Percentiles rank a stretch among this genome's conserved stretches.
phyloP scores from a whole-genome alignment of 2,797 vertebrate genomes.

The Peromyscus attwateri region DNA sequence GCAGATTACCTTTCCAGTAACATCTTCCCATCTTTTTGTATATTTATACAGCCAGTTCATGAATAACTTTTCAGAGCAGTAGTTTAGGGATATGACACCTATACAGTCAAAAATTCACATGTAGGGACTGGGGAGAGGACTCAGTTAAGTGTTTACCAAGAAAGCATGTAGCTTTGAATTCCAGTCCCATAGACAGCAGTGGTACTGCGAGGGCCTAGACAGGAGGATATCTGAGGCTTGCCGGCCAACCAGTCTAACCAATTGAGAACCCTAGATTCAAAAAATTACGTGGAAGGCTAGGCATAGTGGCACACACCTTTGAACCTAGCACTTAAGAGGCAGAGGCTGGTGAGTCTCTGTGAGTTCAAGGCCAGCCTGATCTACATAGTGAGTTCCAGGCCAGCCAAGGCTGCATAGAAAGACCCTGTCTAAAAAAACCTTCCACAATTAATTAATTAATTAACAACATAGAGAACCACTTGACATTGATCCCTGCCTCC shows the following conservation, averaged over 20 bases:
- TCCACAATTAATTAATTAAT: not conserved
- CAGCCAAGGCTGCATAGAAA: not conserved
- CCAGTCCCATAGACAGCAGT: not conserved
- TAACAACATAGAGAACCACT: not conserved
- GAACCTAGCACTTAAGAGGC: not conserved
- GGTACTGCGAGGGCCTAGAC: not conserved
- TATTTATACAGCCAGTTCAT: not conserved
- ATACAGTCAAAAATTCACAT: not conserved
- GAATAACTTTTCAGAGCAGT: not conserved
- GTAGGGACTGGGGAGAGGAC: not conserved
- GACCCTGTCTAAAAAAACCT: not conserved
- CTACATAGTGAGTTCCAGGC: not conserved
- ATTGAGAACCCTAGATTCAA: not conserved
- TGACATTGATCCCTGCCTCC: not conserved
- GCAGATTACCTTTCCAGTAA: not conserved
- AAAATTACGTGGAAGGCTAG: not conserved
- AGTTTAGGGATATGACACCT: not conserved
- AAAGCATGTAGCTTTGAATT: not conserved
- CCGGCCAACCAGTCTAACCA: not conserved
- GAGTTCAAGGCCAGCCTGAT: not conserved
- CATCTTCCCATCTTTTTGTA: not conserved
- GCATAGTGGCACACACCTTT: not conserved
- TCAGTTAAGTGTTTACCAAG: not conserved
- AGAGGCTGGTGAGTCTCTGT: not conserved
- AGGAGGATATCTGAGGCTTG: not conserved